Base-by-base conservation (phyloP, 2,113 vertebrate genomes). In the Myrmecobius fasciatus region DNA sequence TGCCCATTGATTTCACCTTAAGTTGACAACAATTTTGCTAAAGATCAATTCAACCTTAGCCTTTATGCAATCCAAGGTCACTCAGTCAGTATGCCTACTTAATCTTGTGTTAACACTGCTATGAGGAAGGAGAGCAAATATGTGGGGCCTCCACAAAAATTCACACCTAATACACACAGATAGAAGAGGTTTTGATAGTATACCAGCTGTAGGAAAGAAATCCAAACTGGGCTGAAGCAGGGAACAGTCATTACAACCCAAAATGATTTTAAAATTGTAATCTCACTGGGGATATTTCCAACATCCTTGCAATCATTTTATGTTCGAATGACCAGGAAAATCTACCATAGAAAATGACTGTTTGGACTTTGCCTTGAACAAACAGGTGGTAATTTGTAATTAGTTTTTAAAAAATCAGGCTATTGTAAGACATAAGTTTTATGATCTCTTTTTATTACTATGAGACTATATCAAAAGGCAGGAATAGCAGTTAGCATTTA, bases 401-500 rank as follows among this genome's bases (percentile, higher is more conserved):
- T 93, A 96, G 96, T 36, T 92, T 11, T 53, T n/a, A 92, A 94
- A 94, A 93, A 60, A 90, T 90, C 94, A 49, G 28, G n/a, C 31
- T 24, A 53, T 92, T 31, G 24, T 25, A 90, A 91, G 54, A 89
- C 94, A 95, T 43, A 92, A 46, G 95, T 67, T 96, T 97, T 96
- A 94, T 83, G 95, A 97, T 89, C 26, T 49, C 89, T 95, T 96
- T 98, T 96, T 96, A 96, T 95, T 91, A 91, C 90, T 89, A 46
- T 91, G 53, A 53, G 46, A 31, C 94, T 95, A 91, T 46, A 95
- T 43, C 94, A 46, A 89, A 97, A 97, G 53, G 90, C 91, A 92
- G 95, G 89, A 93, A 89, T 94, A 43, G 67, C n/a, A 52, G 53
- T 91, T 96, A 91, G 67, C 88, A 92, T 94, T 96, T 96, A 92